These are phyloP conservation scores for Lepidochrysops patricia DNA, from an alignment of 2,888 invertebrate species.

Conservation along the genomic window DNA sequence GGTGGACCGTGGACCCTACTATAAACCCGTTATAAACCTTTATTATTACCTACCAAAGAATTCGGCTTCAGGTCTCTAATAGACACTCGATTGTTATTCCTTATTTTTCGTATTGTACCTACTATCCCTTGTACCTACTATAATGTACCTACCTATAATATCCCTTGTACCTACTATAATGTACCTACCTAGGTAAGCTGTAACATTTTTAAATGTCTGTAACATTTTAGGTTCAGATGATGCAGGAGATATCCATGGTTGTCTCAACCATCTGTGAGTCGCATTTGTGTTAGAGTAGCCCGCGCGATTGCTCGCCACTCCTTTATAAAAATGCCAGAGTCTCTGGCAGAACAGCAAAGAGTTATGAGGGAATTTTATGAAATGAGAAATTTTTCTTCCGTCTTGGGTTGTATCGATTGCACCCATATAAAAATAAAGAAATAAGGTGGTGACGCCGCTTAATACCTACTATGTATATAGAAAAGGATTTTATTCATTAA, in stretches of 20 bases:
- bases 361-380: neutral
- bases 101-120: neutral
- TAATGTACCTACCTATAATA: no score
- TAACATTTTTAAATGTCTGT: neutral
- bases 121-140: neutral
- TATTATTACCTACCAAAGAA: no score
- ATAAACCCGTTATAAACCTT: no score
- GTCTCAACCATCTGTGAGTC: no score
- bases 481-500: slow-evolving; percentile 20
- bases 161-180: neutral
- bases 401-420: slow-evolving; percentile 15
- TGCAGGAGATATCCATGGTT: no score
- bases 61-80: neutral
- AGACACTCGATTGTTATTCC: neutral
- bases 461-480: slow-evolving; percentile 21
- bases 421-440: slow-evolving; percentile 23
- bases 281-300: no score
- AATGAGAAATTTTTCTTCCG: neutral
- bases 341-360: neutral
- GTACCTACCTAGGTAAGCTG: no score
- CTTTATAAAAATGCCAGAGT: slow-evolving; percentile 4
- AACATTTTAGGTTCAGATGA: no score
- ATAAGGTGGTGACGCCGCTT: slow-evolving; percentile 16
- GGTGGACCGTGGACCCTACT: no score
- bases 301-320: neutral